These are phyloP conservation scores for Laticauda laticaudata DNA, from an alignment of 2,113 vertebrate genomes.

Conservation along the genomic window DNA sequence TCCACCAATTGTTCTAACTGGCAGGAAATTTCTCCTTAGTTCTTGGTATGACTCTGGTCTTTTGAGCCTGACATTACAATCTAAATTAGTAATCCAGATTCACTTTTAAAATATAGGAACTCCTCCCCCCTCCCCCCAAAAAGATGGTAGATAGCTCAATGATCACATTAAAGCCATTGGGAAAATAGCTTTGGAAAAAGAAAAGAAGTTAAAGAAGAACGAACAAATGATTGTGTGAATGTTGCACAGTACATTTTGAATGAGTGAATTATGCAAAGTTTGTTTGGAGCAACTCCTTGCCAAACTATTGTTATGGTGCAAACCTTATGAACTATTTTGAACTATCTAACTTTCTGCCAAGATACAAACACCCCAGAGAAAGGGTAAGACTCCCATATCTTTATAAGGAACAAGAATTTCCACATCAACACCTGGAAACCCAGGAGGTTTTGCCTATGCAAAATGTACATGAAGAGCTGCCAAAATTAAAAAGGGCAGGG, in stretches of 20 bases:
- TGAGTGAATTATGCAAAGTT: neutral
- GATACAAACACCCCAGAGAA: neutral
- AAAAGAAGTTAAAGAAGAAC: neutral
- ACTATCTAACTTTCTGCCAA: neutral
- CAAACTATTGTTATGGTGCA: neutral
- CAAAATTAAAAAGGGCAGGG: neutral
- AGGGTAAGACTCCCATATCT: neutral
- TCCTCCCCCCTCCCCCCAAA: accelerated
- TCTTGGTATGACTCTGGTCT: too few relatives aligned
- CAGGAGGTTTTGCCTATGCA: neutral
- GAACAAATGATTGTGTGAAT: neutral
- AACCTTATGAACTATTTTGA: neutral
- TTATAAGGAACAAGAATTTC: neutral
- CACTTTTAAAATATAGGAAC: neutral
- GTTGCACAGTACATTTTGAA: neutral
- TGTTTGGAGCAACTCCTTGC: neutral
- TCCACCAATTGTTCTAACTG: too few relatives aligned
- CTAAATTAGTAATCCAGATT: neutral
- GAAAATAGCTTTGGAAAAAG: neutral
- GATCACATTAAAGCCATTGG: neutral
- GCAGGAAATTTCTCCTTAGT: too few relatives aligned
- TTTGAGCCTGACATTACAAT: too few relatives aligned
- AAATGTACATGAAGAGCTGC: neutral
- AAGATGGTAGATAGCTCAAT: neutral
- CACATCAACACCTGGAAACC: neutral